phyloP scores from a whole-genome alignment of 2,113 vertebrate species.

The Xiphophorus couchianus region DNA sequence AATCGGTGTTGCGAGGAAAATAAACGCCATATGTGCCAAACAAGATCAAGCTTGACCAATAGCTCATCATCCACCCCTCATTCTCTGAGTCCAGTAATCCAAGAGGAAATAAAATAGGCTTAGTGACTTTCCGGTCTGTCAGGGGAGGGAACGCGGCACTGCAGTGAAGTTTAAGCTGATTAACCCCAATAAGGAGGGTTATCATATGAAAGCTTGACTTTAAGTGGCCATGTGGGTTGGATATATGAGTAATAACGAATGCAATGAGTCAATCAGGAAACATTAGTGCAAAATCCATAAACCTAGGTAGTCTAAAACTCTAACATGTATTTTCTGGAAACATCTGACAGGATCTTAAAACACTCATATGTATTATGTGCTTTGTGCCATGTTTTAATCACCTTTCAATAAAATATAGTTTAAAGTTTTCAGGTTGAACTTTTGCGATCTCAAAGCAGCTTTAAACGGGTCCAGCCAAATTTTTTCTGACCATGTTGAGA shows the following conservation, averaged over 20 bases:
- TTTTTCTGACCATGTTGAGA: too few species aligned
- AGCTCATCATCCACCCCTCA: not conserved
- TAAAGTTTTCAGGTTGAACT: too few species aligned
- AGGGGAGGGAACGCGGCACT: slow-evolving; percentile 29
- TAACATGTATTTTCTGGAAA: not conserved
- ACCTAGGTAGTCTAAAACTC: not conserved
- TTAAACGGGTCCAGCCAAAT: too few species aligned
- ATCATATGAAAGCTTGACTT: slow-evolving; percentile 55
- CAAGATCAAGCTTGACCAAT: not conserved
- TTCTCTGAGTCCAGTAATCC: slow-evolving; percentile 52
- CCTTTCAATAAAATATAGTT: too few species aligned
- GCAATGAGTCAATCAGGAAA: slow-evolving; percentile 6
- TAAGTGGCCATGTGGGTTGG: not conserved
- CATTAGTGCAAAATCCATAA: not conserved
- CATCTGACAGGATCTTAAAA: not conserved
- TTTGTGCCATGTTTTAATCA: not conserved
- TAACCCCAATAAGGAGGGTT: slow-evolving; percentile 60
- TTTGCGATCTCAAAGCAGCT: too few species aligned
- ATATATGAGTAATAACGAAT: slow-evolving; percentile 22
- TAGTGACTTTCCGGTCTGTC: slow-evolving; percentile 49
- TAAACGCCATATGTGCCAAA: not conserved
- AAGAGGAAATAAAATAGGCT: slow-evolving; percentile 69
- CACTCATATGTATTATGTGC: not conserved
- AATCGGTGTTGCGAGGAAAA: not conserved
- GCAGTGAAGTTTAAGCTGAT: slow-evolving; percentile 61